A percentile compares a stretch with the other conserved stretches of the same genome.
Evolutionary conservation across 2,113 vertebrate species (phyloP).

Genomic region (Piliocolobus tephrosceles): DNA sequence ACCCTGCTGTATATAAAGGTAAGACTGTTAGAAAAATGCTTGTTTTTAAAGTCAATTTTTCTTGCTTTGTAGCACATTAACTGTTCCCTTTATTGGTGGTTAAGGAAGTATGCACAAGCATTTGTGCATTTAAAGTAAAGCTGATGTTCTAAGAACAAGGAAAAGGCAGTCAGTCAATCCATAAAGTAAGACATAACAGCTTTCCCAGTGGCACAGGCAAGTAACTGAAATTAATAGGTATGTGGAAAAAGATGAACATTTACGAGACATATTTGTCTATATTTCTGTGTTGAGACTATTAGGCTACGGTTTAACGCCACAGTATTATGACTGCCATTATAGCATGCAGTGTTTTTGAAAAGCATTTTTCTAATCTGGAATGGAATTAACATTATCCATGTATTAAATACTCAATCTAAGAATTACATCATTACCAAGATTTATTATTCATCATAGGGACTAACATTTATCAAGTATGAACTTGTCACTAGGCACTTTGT

Average conservation of each 20-base stretch:
- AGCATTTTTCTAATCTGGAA: neutral
- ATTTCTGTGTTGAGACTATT: neutral
- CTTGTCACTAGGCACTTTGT: neutral
- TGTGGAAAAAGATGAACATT: conserved; percentile 17
- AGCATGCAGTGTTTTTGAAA: neutral
- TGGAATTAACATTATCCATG: conserved; percentile 37
- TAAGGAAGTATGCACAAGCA: neutral
- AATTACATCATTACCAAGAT: neutral
- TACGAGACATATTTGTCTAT: neutral
- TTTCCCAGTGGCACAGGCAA: conserved; percentile 12
- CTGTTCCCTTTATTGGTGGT: neutral
- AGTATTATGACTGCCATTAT: neutral
- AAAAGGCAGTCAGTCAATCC: conserved; percentile 30
- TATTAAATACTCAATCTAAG: neutral
- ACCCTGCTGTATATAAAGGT: conserved; percentile 55
- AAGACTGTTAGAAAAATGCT: conserved; percentile 43
- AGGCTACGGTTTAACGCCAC: neutral
- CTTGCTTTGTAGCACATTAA: conserved; percentile 45
- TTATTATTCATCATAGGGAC: neutral
- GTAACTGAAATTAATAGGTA: neutral
- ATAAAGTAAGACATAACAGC: conserved; percentile 15
- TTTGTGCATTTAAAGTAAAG: conserved; percentile 35
- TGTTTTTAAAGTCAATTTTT: conserved; percentile 52
- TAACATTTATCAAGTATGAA: neutral
- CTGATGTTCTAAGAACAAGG: neutral